Conservation (phyloP, 2,113 vertebrate genomes). For the Mustela lutreola region DNA sequence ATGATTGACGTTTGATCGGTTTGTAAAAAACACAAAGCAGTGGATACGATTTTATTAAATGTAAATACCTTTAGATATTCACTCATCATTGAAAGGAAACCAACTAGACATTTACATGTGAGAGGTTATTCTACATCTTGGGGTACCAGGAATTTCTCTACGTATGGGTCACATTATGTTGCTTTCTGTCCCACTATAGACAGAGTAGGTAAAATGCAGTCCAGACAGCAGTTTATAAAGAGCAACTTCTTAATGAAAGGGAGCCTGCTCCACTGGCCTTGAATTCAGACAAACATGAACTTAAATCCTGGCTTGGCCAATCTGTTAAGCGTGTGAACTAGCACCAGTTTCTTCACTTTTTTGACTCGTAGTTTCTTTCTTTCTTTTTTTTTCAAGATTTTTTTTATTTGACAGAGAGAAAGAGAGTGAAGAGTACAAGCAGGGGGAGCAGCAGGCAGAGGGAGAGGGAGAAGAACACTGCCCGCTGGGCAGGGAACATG, state of each 20-base stretch:
- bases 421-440: background rate
- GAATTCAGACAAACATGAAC: background rate
- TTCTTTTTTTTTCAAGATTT: background rate
- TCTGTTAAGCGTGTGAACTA: background rate
- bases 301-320: background rate
- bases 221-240: background rate
- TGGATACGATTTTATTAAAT: background rate
- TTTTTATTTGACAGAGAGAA: background rate
- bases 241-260: background rate
- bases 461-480: background rate
- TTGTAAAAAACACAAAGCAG: background rate
- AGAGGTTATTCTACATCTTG: background rate
- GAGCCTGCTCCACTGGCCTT: background rate
- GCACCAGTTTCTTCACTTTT: background rate
- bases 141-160: background rate
- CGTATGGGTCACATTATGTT: background rate
- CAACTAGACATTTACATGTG: background rate
- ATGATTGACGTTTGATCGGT: background rate
- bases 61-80: background rate
- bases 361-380: background rate
- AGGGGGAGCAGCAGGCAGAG: background rate
- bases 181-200: background rate
- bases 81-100: background rate
- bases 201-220: background rate
- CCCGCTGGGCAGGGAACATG: rapidly evolving